A percentile compares a stretch with the other conserved stretches of the same genome.
These are phyloP conservation scores for Apamea epomidion DNA, from an alignment of 2,888 invertebrate species.

Conservation along the genomic window DNA sequence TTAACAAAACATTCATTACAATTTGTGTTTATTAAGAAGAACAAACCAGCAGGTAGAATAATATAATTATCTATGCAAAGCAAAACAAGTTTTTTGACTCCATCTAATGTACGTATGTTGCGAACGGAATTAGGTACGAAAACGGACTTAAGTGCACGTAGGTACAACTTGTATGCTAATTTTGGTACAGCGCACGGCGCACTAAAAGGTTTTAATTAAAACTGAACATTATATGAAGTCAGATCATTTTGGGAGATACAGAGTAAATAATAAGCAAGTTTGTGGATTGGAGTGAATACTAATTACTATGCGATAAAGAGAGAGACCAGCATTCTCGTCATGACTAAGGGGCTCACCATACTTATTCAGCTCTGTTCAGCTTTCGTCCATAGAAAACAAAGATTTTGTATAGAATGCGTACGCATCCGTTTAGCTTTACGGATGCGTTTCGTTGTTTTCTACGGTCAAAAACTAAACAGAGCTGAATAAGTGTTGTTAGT, in stretches of 20 bases:
- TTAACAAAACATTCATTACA: background rate
- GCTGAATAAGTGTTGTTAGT: too few species aligned
- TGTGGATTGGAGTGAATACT: background rate
- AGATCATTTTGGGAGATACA: constrained; percentile 1
- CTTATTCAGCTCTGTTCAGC: too few species aligned
- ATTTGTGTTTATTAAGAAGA: background rate
- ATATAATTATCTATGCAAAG: constrained; percentile 39
- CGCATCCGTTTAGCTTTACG: too few species aligned
- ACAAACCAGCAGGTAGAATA: background rate
- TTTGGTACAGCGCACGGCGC: constrained; percentile 11
- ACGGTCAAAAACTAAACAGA: too few species aligned
- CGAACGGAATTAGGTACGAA: background rate
- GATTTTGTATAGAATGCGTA: too few species aligned
- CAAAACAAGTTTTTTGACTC: constrained; percentile 42
- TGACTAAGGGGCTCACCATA: too few species aligned
- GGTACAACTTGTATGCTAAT: background rate
- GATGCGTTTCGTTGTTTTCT: too few species aligned
- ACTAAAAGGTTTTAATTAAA: constrained; percentile 42
- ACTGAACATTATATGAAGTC: constrained; percentile 15
- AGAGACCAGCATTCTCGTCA: background rate
- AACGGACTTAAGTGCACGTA: background rate
- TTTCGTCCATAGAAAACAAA: too few species aligned
- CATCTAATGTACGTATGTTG: background rate
- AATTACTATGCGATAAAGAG: too few species aligned
- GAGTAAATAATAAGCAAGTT: background rate